Evolutionary conservation across 2,888 invertebrate genomes (phyloP).

Genomic region (Trypoxylon attenuatum): DNA sequence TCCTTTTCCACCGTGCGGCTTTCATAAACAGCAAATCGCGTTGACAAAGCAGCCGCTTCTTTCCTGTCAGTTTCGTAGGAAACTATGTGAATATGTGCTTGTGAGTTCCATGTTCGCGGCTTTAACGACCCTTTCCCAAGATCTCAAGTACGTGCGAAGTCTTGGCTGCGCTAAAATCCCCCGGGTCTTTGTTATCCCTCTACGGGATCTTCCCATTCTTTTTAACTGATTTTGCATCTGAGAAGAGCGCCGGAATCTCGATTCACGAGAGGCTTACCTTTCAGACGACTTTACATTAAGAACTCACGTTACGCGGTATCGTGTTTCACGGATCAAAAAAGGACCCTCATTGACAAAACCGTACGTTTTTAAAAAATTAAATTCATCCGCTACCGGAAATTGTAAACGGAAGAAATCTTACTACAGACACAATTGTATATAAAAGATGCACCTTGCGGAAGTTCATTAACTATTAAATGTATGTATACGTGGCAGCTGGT

Average conservation of each 20-base stretch:
- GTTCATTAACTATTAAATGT: too few species aligned
- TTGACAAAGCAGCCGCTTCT: slow-evolving; percentile 14
- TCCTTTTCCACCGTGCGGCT: not conserved
- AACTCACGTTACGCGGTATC: not conserved
- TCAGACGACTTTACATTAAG: not conserved
- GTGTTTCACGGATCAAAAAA: not conserved
- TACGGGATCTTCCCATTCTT: not conserved
- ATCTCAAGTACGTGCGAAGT: slow-evolving; percentile 24
- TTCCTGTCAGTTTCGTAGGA: not conserved
- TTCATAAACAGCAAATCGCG: not conserved
- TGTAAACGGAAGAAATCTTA: not conserved
- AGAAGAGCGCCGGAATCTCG: slow-evolving; percentile 15
- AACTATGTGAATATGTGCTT: not conserved
- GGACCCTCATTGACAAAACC: not conserved
- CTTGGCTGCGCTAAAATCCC: slow-evolving; percentile 11
- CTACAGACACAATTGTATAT: not conserved
- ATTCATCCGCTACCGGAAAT: not conserved
- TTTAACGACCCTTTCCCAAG: not conserved
- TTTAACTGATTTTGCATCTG: slow-evolving; percentile 2
- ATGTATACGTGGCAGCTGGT: too few species aligned
- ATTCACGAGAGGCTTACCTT: slow-evolving; percentile 12
- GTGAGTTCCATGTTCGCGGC: slow-evolving; percentile 3
- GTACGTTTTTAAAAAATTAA: not conserved
- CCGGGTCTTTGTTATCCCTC: slow-evolving; percentile 9
- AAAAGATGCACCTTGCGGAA: not conserved